Evolutionary conservation across 2,113 vertebrate genomes (phyloP).

Genomic region (Hucho hucho): DNA sequence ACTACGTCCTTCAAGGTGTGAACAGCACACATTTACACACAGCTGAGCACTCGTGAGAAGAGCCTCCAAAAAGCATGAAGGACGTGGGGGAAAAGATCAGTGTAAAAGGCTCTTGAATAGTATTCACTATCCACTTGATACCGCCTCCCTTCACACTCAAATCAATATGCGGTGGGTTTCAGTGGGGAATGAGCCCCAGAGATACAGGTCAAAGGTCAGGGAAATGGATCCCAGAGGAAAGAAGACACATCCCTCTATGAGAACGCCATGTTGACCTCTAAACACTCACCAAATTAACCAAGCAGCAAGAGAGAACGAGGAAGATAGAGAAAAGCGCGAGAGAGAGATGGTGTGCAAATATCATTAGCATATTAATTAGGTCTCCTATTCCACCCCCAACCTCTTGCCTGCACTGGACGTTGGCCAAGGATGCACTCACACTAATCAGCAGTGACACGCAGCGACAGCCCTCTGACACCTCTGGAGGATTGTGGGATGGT

Average conservation of each 20-base stretch:
- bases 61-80: too few species aligned
- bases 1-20: neutral
- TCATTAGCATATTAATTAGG: constrained; percentile 69
- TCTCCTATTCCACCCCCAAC: constrained; percentile 46
- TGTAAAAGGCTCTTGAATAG: constrained; percentile 1
- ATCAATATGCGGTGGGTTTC: constrained; percentile 15
- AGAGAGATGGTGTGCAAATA: constrained; percentile 27
- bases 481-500: constrained; percentile 22
- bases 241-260: neutral
- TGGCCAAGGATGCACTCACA: constrained; percentile 54
- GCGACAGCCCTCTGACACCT: constrained; percentile 40
- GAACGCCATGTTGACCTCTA: constrained; percentile 5
- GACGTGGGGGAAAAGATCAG: neutral
- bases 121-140: neutral
- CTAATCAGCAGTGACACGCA: constrained; percentile 62
- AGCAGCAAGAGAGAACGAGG: constrained; percentile 10
- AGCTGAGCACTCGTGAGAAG: too few species aligned
- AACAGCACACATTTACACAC: neutral
- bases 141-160: neutral
- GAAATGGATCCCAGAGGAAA: constrained; percentile 7
- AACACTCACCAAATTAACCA: constrained; percentile 44
- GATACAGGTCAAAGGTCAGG: constrained; percentile 29
- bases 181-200: neutral
- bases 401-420: constrained; percentile 44
- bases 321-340: constrained; percentile 9